phyloP scores from a whole-genome alignment of 2,888 invertebrate species.

The Drosophila dives region DNA sequence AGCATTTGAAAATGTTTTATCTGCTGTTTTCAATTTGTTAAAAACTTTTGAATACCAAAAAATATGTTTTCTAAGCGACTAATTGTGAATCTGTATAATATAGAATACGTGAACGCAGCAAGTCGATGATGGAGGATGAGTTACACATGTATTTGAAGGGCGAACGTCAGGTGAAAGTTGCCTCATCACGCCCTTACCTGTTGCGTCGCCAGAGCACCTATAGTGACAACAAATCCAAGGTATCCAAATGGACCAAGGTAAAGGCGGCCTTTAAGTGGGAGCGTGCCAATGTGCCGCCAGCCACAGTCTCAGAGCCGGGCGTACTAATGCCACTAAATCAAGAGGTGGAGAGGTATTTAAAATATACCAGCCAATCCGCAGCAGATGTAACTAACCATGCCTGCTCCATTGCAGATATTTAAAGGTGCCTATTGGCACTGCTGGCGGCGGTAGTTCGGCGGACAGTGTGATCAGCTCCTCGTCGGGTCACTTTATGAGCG shows the following conservation, averaged over 20 bases:
- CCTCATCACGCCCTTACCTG: slow-evolving; percentile 64
- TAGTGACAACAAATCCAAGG: slow-evolving; percentile 84
- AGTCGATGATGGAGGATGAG: slow-evolving; percentile 89
- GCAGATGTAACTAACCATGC: background rate
- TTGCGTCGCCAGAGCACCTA: slow-evolving; percentile 84
- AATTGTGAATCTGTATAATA: background rate
- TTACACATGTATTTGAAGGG: slow-evolving; percentile 81
- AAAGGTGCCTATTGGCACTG: slow-evolving; percentile 85
- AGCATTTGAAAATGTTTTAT: background rate
- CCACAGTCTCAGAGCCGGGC: slow-evolving; percentile 82
- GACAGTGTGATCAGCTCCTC: slow-evolving; percentile 86
- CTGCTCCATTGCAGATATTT: slow-evolving; percentile 82
- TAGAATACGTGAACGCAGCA: slow-evolving; percentile 87
- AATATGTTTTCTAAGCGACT: background rate
- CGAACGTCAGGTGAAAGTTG: slow-evolving; percentile 66
- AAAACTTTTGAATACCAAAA: background rate
- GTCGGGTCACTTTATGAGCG: slow-evolving; percentile 85
- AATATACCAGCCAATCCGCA: background rate
- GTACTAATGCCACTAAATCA: slow-evolving; percentile 85
- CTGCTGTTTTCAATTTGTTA: background rate
- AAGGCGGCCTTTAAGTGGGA: slow-evolving; percentile 96
- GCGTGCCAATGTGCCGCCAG: slow-evolving; percentile 87
- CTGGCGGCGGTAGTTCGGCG: slow-evolving; percentile 86
- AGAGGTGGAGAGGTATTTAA: slow-evolving; percentile 84
- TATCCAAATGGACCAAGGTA: slow-evolving; percentile 94